Evolutionary conservation across 92 coral and sea anemone genomes (phyloP), one percentile per base, ranked within the genome.

Genomic region (Meandrina meandrites): DNA sequence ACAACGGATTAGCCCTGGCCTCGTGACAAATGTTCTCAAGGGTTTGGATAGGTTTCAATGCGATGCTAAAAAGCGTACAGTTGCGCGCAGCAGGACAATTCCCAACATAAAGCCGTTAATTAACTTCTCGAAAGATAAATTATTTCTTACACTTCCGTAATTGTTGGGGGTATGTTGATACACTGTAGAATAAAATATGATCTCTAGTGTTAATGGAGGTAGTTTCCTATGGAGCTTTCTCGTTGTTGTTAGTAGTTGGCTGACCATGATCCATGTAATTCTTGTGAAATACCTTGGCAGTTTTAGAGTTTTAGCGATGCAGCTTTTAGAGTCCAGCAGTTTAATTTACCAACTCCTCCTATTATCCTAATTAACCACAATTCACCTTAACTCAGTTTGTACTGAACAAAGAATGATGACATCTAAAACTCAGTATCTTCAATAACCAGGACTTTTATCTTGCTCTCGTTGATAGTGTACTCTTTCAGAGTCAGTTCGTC

Each of bases 381-480:
- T n/a, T n/a, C n/a, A n/a, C n/a, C n/a, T n/a, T n/a, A n/a, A n/a
- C n/a, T n/a, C n/a, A n/a, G n/a, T n/a, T n/a, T n/a, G n/a, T n/a
- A n/a, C n/a, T 2, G 6, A 32, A 19, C 8, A 24, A 21, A 22
- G 14, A 21, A 6, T 21, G 15, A 73, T 21, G 27, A 35, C 36
- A 56, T 16, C 82, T 48, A 94, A 45, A 94, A 86, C n/a, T 94
- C 98, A 16, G 98, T 94, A 53, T 94, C 98, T 64, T 94, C 98
- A 13, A 94, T 90, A 18, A 94, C 98, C 57, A 93, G 90, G 37
- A 94, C 96, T 77, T 91, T 94, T 21, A 94, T 90, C 75, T 86
- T 93, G 58, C 87, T 89, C 35, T 87, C 82, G 79, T 94, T 94
- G 72, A 94, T 85, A 12, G 93, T 93, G 87, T 94, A 94, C 84